Conservation (phyloP, 2,113 vertebrate genomes). For the Furnarius figulus region DNA sequence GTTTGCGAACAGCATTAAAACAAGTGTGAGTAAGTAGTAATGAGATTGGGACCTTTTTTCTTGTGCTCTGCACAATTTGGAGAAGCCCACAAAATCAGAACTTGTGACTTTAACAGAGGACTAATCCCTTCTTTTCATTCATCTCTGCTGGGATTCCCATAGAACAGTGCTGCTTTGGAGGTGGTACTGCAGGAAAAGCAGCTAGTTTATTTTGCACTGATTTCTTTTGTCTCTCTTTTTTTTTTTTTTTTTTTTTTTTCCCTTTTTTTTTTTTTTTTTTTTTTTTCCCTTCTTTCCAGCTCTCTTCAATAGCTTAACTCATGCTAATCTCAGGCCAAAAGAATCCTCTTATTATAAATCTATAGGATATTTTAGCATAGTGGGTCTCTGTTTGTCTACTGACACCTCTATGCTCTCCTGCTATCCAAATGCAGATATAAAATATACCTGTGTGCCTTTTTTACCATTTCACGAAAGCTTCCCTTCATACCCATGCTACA, state of each 20-base stretch:
- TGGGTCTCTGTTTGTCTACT: background rate
- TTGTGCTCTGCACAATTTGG: background rate
- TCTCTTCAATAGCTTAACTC: background rate
- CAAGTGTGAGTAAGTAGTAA: background rate
- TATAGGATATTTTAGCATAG: background rate
- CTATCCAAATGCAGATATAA: background rate
- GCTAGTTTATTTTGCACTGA: background rate
- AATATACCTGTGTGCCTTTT: background rate
- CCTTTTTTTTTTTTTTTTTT: too few relatives aligned
- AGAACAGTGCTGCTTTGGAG: background rate
- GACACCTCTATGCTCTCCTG: background rate
- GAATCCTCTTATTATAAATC: background rate
- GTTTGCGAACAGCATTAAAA: background rate
- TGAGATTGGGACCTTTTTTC: rapidly evolving
- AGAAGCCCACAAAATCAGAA: background rate
- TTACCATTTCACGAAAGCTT: background rate
- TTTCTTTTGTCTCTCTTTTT: background rate
- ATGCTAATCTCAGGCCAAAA: background rate
- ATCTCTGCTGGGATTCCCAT: background rate
- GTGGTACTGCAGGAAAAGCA: background rate
- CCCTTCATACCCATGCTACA: background rate
- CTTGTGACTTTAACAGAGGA: background rate
- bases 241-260: background rate
- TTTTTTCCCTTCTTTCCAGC: background rate
- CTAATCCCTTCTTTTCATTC: background rate